phyloP scores from a whole-genome alignment of 2,113 vertebrate species.

The Bufo bufo region DNA sequence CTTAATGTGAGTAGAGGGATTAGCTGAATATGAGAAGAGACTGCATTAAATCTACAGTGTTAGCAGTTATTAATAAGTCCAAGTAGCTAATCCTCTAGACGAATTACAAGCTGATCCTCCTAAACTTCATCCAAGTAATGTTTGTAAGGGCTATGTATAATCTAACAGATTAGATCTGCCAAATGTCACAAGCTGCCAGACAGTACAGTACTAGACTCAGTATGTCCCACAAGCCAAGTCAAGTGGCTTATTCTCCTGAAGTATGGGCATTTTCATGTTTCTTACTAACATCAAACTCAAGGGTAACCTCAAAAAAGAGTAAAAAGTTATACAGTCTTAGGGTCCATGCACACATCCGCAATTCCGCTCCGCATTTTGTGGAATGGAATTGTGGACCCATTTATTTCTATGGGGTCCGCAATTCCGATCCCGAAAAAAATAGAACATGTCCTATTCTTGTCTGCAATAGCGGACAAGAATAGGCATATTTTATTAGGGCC shows the following conservation, averaged over 20 bases:
- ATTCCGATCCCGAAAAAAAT: too few relatives aligned
- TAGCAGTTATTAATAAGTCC: conserved; percentile 34
- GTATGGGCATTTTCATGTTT: too few relatives aligned
- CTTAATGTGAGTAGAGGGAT: conserved; percentile 20
- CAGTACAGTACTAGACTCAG: background rate
- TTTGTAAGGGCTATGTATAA: conserved; percentile 16
- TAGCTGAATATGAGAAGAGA: conserved; percentile 16
- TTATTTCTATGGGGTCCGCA: too few relatives aligned
- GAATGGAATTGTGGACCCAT: too few relatives aligned
- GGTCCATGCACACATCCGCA: too few relatives aligned
- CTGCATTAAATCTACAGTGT: conserved; percentile 10
- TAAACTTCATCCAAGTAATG: conserved; percentile 27
- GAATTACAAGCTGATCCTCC: conserved; percentile 20
- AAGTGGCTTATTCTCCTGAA: background rate
- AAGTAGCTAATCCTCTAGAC: conserved; percentile 32
- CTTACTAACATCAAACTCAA: too few relatives aligned
- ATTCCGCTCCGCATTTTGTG: too few relatives aligned
- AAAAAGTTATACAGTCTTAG: too few relatives aligned
- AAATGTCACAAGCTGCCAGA: conserved; percentile 10
- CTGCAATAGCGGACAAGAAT: too few relatives aligned
- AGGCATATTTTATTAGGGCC: too few relatives aligned
- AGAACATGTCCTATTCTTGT: too few relatives aligned
- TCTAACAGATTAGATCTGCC: conserved; percentile 13
- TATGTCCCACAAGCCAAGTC: background rate
- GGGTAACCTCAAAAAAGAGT: too few relatives aligned